Evolutionary conservation across 64 coral and sea anemone species (phyloP).

Genomic region (Cladopsammia gracilis): DNA sequence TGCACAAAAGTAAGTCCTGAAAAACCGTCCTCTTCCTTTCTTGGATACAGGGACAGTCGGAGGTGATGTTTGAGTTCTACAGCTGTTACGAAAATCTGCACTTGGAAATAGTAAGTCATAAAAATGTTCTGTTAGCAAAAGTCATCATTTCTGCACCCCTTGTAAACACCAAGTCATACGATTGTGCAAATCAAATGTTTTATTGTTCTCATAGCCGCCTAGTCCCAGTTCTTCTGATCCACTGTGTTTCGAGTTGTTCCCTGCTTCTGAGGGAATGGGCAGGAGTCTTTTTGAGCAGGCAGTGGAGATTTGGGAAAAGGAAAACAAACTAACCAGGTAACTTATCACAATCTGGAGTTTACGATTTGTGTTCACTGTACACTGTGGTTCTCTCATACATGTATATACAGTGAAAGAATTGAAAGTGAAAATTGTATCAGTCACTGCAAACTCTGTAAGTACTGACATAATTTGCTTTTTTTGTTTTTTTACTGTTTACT

Average conservation of each 20-base stretch:
- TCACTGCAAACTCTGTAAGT: background rate
- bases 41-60: constrained; percentile 15
- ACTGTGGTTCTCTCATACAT: no score
- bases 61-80: constrained; percentile 68
- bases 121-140: no score
- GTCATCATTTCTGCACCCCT: no score
- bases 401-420: no score
- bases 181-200: background rate
- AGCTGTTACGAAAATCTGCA: constrained; percentile 79
- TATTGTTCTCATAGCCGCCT: background rate
- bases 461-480: background rate
- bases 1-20: no score
- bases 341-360: background rate
- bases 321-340: constrained; percentile 7
- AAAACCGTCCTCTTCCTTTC: background rate
- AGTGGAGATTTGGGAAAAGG: constrained; percentile 36
- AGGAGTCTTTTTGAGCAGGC: constrained; percentile 71
- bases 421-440: background rate
- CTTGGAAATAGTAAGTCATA: constrained; percentile 57
- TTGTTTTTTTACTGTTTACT: no score
- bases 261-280: constrained; percentile 38
- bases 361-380: no score
- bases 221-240: constrained; percentile 68
- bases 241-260: constrained; percentile 68
- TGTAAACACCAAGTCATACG: no score